These are phyloP conservation scores for Ormia ochracea DNA, from an alignment of 2,888 invertebrate genomes.

Conservation along the genomic window DNA sequence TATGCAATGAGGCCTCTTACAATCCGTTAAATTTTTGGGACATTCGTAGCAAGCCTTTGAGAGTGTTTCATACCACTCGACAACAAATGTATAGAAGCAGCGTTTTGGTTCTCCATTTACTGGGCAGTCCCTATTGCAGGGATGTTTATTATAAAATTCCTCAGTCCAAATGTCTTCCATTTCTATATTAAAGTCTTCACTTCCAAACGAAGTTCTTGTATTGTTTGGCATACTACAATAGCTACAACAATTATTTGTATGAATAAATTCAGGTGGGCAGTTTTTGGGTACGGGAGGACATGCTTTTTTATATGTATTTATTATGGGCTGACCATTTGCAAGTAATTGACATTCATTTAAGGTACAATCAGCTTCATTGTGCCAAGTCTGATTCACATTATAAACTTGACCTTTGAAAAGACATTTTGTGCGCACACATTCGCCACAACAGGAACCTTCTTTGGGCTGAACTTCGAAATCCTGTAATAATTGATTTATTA, in stretches of 20 bases:
- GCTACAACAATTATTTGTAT: constrained; percentile 72
- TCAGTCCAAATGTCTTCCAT: constrained; percentile 69
- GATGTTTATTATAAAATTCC: constrained; percentile 75
- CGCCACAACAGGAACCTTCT: constrained; percentile 73
- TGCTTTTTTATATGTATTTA: constrained; percentile 72
- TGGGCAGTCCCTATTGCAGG: constrained; percentile 81
- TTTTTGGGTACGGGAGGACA: constrained; percentile 71
- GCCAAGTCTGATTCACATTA: constrained; percentile 74
- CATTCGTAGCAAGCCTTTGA: constrained; percentile 93
- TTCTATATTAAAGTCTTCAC: constrained; percentile 29
- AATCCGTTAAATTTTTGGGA: constrained; percentile 85
- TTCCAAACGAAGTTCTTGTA: background rate
- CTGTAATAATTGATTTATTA: constrained; percentile 61
- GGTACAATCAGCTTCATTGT: constrained; percentile 72
- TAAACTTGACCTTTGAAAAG: constrained; percentile 70
- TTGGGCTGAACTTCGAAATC: constrained; percentile 71
- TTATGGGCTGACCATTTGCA: constrained; percentile 68
- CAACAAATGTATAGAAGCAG: constrained; percentile 81
- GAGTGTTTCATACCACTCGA: constrained; percentile 89
- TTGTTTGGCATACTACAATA: constrained; percentile 63
- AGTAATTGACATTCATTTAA: constrained; percentile 72
- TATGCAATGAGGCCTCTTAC: constrained; percentile 87
- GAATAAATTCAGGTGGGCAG: constrained; percentile 70
- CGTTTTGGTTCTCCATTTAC: constrained; percentile 78
- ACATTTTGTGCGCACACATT: constrained; percentile 74